phyloP scores from a whole-genome alignment of 1,140 invertebrate genomes.

The Drosophila repleta region DNA sequence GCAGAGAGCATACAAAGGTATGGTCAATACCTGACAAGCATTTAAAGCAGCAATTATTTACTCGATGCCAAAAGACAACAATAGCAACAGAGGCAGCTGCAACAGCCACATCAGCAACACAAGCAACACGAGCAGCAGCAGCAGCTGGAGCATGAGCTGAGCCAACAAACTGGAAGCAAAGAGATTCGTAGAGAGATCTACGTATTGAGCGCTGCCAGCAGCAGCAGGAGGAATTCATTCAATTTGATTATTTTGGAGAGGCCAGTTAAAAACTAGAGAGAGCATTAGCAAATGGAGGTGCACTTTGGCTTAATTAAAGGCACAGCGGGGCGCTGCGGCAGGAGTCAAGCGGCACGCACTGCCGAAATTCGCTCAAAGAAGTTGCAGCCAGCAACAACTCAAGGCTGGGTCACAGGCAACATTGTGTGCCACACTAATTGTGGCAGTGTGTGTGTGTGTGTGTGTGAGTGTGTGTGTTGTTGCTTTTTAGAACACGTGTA shows the following conservation, averaged over 20 bases:
- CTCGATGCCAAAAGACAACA: slow-evolving; percentile 76
- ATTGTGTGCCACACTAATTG: slow-evolving; percentile 74
- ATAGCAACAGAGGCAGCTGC: slow-evolving; percentile 45
- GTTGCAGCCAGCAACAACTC: slow-evolving; percentile 15
- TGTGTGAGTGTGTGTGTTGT: slow-evolving; percentile 17
- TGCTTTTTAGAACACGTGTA: slow-evolving; percentile 41
- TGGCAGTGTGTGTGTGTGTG: slow-evolving; percentile 17
- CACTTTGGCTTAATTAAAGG: slow-evolving; percentile 49
- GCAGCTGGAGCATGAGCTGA: slow-evolving; percentile 37
- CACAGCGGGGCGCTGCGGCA: slow-evolving; percentile 24
- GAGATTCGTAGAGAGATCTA: background rate
- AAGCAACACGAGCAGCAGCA: slow-evolving; percentile 13
- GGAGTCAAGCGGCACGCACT: slow-evolving; percentile 1
- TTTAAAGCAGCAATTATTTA: slow-evolving; percentile 83
- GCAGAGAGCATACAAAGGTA: slow-evolving; percentile 24
- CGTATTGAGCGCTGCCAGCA: slow-evolving; percentile 8
- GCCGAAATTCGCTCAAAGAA: slow-evolving; percentile 19
- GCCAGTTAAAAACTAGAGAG: slow-evolving; percentile 38
- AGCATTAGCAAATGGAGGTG: slow-evolving; percentile 19
- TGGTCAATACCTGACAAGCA: slow-evolving; percentile 71
- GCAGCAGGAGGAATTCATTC: slow-evolving; percentile 39
- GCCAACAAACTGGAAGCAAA: slow-evolving; percentile 47
- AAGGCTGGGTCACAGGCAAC: slow-evolving; percentile 55
- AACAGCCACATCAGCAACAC: too few relatives aligned
- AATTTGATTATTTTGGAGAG: slow-evolving; percentile 75